Percentiles rank a stretch among this genome's conserved stretches.
These are phyloP conservation scores for Archaeoteleia sp. DNA, from an alignment of 2,888 invertebrate genomes.

Conservation along the genomic window DNA sequence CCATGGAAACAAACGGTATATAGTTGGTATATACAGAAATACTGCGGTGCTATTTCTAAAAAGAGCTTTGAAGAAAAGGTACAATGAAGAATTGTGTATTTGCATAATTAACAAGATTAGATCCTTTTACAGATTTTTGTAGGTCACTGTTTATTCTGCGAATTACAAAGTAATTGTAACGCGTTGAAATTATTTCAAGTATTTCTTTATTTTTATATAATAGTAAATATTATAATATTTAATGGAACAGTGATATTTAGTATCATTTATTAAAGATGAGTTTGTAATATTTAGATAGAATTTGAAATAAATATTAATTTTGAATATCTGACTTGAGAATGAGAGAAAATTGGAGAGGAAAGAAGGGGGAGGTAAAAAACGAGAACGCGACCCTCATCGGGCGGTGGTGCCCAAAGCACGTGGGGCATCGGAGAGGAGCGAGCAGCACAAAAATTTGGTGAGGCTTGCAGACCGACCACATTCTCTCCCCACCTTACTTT, in stretches of 20 bases:
- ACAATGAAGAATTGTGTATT: background rate
- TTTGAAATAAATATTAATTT: constrained; percentile 43
- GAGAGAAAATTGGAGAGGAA: constrained; percentile 35
- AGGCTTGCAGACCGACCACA: constrained; percentile 53
- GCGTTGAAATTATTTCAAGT: no score
- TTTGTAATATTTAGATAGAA: background rate
- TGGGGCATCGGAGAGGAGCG: constrained; percentile 39
- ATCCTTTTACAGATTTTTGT: no score
- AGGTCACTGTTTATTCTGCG: background rate
- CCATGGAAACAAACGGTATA: constrained; percentile 11
- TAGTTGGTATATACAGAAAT: background rate
- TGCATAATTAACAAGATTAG: constrained; percentile 6
- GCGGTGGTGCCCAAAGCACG: constrained; percentile 39
- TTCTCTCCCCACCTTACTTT: constrained; percentile 51
- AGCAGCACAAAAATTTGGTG: constrained; percentile 51
- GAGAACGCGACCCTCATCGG: constrained; percentile 34
- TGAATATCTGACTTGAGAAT: constrained; percentile 38
- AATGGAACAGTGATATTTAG: no score
- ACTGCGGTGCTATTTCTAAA: background rate
- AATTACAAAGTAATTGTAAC: background rate
- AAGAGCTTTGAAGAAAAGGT: constrained; percentile 1
- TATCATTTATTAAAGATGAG: no score
- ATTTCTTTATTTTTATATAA: no score
- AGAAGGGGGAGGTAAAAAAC: constrained; percentile 35
- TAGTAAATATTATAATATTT: no score